phyloP scores from a whole-genome alignment of 2,113 vertebrate genomes.

The Sylvilagus bachmani region DNA sequence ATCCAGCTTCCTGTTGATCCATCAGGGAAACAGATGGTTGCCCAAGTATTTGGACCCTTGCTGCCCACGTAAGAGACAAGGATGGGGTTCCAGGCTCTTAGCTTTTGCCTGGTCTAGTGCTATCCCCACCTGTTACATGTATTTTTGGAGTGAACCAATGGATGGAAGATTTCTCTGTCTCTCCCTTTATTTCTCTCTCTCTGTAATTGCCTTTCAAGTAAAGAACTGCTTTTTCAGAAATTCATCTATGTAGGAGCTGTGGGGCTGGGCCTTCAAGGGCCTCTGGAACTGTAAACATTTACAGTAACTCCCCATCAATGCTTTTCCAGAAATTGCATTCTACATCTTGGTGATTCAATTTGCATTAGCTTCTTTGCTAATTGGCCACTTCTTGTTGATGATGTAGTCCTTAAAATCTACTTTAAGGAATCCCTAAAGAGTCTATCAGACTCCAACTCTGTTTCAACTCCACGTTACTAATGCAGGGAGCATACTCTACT shows the following conservation, averaged over 20 bases:
- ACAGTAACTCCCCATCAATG: not conserved
- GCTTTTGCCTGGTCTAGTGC: too few relatives aligned
- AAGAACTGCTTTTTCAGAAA: too few relatives aligned
- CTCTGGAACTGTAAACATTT: not conserved
- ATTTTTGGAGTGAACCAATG: too few relatives aligned
- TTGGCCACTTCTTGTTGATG: not conserved
- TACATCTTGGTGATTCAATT: not conserved
- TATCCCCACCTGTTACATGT: too few relatives aligned
- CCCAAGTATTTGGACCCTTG: too few relatives aligned
- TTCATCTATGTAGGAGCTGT: not conserved
- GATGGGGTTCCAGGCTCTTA: too few relatives aligned
- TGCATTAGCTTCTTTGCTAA: not conserved
- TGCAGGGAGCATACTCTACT: not conserved
- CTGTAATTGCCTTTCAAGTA: too few relatives aligned
- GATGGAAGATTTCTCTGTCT: too few relatives aligned
- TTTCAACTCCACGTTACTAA: not conserved
- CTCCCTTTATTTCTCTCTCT: too few relatives aligned
- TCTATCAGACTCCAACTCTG: not conserved
- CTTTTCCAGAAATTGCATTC: not conserved
- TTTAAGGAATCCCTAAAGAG: constrained; percentile 7
- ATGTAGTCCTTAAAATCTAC: not conserved
- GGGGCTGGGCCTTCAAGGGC: not conserved
- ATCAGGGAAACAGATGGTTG: too few relatives aligned
- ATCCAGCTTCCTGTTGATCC: too few relatives aligned
- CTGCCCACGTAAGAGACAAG: too few relatives aligned